phyloP scores from a whole-genome alignment of 2,888 invertebrate genomes.

The Pasiphila rectangulata region DNA sequence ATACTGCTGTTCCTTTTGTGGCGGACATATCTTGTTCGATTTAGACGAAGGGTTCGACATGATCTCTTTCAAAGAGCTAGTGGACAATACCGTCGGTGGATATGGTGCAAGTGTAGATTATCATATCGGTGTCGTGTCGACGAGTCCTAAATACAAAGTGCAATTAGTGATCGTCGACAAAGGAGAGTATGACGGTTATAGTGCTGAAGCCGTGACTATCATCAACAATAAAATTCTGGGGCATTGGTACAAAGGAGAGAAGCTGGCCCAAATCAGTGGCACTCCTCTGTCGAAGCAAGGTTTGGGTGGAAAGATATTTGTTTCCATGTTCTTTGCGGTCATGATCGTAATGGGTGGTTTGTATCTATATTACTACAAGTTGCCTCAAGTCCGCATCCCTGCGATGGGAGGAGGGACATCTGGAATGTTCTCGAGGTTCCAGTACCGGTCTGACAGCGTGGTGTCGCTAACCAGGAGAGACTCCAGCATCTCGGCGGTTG shows the following conservation, averaged over 20 bases:
- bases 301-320: conserved; percentile 54
- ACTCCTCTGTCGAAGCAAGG: conserved; percentile 53
- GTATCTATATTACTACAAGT: conserved; percentile 62
- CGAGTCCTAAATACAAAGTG: conserved; percentile 39
- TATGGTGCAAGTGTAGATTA: conserved; percentile 50
- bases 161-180: conserved; percentile 66
- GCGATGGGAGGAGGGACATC: conserved; percentile 35
- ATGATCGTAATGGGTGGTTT: conserved; percentile 47
- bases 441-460: conserved; percentile 64
- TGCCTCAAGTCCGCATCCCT: conserved; percentile 44
- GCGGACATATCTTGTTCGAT: conserved; percentile 55
- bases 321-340: conserved; percentile 62
- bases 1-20: conserved; percentile 69
- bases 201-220: conserved; percentile 52
- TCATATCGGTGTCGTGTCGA: conserved; percentile 51
- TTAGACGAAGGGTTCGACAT: conserved; percentile 54
- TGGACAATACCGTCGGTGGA: conserved; percentile 42
- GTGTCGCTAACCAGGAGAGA: conserved; percentile 66
- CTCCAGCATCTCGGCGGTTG: conserved; percentile 44
- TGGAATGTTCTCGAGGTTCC: conserved; percentile 53
- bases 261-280: conserved; percentile 52
- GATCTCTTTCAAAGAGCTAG: conserved; percentile 48
- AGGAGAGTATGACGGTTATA: conserved; percentile 56
- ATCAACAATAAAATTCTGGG: conserved; percentile 47
- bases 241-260: conserved; percentile 49